phyloP scores from a whole-genome alignment of 35 echinoderm and acorn worm genomes.

The Anneissia japonica region DNA sequence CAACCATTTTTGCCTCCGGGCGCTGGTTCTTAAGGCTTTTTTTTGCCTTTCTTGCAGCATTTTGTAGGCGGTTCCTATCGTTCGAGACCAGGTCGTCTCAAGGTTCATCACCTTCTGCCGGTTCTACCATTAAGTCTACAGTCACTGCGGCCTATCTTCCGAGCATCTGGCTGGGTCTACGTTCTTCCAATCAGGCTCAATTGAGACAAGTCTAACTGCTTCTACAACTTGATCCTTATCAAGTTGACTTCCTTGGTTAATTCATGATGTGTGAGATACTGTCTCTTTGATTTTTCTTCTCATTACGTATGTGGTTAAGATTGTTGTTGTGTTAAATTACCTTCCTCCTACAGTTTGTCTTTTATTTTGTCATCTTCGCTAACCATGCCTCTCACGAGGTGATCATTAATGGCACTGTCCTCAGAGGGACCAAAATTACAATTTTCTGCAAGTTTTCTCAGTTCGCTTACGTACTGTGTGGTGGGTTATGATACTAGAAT shows the following conservation, averaged over 20 bases:
- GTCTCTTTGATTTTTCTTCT: no score
- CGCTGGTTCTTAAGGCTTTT: background rate
- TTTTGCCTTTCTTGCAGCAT: background rate
- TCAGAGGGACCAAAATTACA: constrained; percentile 6
- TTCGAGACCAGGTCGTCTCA: background rate
- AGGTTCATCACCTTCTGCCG: background rate
- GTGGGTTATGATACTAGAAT: background rate
- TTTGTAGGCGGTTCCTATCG: background rate
- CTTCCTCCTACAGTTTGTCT: background rate
- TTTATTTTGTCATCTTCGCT: background rate
- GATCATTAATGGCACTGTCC: background rate
- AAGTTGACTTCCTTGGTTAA: no score
- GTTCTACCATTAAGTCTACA: constrained; percentile 26
- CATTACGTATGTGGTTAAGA: no score
- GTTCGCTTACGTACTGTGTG: background rate
- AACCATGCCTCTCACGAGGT: background rate
- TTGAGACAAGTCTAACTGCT: no score
- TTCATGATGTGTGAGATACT: no score
- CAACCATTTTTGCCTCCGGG: background rate
- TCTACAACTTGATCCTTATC: no score
- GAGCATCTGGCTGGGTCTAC: no score
- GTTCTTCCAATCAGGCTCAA: no score
- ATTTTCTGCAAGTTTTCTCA: background rate
- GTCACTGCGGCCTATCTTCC: constrained; percentile 20
- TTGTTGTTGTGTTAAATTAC: background rate